Evolutionary conservation across 2,113 vertebrate genomes (phyloP).

Genomic region (Vidua chalybeata): DNA sequence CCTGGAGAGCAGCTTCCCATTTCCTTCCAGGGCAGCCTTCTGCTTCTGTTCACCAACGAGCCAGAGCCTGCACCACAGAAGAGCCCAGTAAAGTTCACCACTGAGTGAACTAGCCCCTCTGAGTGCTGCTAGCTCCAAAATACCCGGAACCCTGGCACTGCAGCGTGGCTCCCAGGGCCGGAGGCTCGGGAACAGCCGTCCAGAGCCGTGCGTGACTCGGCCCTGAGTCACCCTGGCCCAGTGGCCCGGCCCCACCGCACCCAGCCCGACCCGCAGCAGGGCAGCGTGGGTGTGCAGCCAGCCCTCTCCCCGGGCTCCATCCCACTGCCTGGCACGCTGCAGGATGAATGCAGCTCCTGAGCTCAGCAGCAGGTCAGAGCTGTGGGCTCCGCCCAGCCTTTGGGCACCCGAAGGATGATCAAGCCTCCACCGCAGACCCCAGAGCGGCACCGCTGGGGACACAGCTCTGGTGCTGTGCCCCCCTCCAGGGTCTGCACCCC

Average conservation of each 20-base stretch:
- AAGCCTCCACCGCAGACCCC: neutral
- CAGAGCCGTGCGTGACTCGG: neutral
- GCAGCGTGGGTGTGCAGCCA: neutral
- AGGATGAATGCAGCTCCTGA: neutral
- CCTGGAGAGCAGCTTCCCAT: neutral
- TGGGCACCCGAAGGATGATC: neutral
- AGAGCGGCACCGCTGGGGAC: accelerated
- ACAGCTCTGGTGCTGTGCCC: accelerated
- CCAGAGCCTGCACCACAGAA: accelerated
- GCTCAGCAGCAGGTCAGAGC: neutral
- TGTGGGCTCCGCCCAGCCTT: neutral
- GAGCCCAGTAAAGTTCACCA: neutral
- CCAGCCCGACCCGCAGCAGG: neutral
- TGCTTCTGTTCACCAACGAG: neutral
- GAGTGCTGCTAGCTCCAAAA: neutral
- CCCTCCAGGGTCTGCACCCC: neutral
- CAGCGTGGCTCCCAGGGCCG: accelerated
- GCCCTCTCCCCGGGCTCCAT: neutral
- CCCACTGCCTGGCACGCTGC: neutral
- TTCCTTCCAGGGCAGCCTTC: neutral
- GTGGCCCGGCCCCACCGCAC: neutral
- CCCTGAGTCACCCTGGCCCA: conserved; percentile 16
- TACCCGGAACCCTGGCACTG: neutral
- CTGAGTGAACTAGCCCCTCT: neutral
- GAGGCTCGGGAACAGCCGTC: neutral